These are phyloP conservation scores for Holacanthus passer DNA, from an alignment of 2,113 vertebrate species.

Conservation along the genomic window DNA sequence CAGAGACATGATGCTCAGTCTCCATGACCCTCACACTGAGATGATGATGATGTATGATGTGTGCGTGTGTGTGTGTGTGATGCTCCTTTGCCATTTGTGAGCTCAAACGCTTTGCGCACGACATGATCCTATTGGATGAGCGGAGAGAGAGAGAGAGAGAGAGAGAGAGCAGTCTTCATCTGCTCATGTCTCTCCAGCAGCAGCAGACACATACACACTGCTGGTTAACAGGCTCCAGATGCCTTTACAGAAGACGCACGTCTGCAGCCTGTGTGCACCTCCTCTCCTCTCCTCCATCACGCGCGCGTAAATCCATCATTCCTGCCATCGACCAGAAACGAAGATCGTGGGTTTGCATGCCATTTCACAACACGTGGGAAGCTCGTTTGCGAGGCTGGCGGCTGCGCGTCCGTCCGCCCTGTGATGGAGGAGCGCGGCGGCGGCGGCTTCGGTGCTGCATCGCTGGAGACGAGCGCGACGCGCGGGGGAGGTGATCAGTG, in stretches of 20 bases:
- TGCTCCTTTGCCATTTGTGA: conserved; percentile 29
- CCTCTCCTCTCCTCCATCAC: conserved; percentile 6
- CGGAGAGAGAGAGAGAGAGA: conserved; percentile 26
- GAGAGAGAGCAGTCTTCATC: conserved; percentile 34
- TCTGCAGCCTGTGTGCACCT: conserved; percentile 14
- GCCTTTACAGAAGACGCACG: conserved; percentile 63
- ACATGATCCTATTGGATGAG: conserved; percentile 72
- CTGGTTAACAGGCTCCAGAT: conserved; percentile 70
- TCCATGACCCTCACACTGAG: conserved; percentile 33
- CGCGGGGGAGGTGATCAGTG: conserved; percentile 60
- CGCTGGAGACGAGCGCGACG: conserved; percentile 67
- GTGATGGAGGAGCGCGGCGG: conserved; percentile 71
- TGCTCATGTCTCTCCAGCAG: conserved; percentile 50
- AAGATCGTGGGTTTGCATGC: conserved; percentile 50
- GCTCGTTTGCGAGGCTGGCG: conserved; percentile 55
- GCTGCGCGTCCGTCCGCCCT: conserved; percentile 56
- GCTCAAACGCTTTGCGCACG: conserved; percentile 59
- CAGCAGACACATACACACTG: conserved; percentile 40
- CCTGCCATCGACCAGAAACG: not conserved
- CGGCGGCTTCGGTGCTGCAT: conserved; percentile 66
- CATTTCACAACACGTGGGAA: conserved; percentile 63
- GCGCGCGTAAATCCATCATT: not conserved
- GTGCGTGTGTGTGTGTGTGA: conserved; percentile 18
- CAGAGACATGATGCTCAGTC: conserved; percentile 27
- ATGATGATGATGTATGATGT: conserved; percentile 36